Percentiles rank a stretch among this genome's conserved stretches.
Conservation (phyloP, 2,888 invertebrate genomes). For the Drosophila anceps region DNA sequence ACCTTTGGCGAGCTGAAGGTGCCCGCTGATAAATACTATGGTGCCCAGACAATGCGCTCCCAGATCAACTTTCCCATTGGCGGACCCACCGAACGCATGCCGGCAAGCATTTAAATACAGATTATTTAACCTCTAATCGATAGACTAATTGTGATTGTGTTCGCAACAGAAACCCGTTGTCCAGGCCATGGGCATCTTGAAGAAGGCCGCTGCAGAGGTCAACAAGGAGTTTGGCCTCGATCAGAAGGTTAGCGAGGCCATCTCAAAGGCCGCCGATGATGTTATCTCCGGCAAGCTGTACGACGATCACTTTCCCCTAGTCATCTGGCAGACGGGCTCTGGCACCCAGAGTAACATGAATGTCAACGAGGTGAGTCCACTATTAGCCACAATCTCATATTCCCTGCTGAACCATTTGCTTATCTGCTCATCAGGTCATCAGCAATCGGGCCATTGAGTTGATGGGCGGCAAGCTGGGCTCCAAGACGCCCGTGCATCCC, state of each 20-base stretch:
- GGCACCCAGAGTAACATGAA: conserved; percentile 99
- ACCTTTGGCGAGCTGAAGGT: conserved; percentile 98
- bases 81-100: conserved; percentile 96
- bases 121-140: not conserved
- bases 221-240: conserved; percentile 97
- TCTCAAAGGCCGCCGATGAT: conserved; percentile 96
- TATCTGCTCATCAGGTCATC: conserved; percentile 88
- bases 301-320: conserved; percentile 97
- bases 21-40: conserved; percentile 96
- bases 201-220: conserved; percentile 98
- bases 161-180: conserved; percentile 92
- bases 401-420: not conserved
- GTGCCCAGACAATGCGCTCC: conserved; percentile 98
- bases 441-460: conserved; percentile 96
- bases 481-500: conserved; percentile 98
- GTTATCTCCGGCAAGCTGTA: conserved; percentile 97
- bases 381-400: not conserved
- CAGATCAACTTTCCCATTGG: conserved; percentile 99
- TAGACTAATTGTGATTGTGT: not conserved
- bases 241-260: conserved; percentile 94
- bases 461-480: conserved; percentile 95
- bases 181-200: conserved; percentile 97
- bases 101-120: conserved; percentile 87
- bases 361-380: conserved; percentile 92
- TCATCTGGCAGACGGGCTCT: conserved; percentile 99